phyloP scores from a whole-genome alignment of 2,888 invertebrate species.

The Cephus pulcher region DNA sequence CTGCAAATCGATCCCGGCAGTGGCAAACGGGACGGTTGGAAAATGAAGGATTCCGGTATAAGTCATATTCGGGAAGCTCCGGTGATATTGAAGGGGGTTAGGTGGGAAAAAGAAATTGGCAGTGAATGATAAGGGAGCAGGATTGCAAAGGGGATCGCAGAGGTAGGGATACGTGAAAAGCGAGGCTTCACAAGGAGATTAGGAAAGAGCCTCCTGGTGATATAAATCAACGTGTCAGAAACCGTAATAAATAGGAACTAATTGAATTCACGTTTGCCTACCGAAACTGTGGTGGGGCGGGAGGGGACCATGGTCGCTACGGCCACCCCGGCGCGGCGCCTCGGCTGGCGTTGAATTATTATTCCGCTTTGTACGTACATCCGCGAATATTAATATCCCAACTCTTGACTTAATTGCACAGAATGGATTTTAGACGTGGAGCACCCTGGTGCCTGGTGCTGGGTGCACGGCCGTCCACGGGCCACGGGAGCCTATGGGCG shows the following conservation, averaged over 20 bases:
- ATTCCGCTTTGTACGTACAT: conserved; percentile 61
- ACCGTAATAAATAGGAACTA: conserved; percentile 58
- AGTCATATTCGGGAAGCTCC: conserved; percentile 3
- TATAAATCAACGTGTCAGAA: conserved; percentile 47
- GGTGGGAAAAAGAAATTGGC: neutral
- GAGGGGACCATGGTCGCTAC: conserved; percentile 28
- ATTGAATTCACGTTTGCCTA: conserved; percentile 59
- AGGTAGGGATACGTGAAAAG: neutral
- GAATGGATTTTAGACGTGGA: conserved; percentile 53
- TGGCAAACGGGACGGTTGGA: neutral
- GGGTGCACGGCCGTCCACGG: neutral
- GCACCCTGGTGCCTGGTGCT: conserved; percentile 20
- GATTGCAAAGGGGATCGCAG: neutral
- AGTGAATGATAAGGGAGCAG: neutral
- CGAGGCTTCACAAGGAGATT: conserved; percentile 37
- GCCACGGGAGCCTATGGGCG: conserved; percentile 21
- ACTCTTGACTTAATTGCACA: conserved; percentile 62
- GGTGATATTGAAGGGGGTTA: neutral
- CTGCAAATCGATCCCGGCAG: neutral
- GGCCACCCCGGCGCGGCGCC: conserved; percentile 34
- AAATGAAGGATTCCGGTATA: neutral
- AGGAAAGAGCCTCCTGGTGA: conserved; percentile 38
- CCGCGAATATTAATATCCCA: conserved; percentile 61
- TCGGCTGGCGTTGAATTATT: conserved; percentile 56
- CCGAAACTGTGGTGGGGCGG: conserved; percentile 34